phyloP scores from a whole-genome alignment of 1,140 invertebrate genomes.

The Panagrolaimus sp. region DNA sequence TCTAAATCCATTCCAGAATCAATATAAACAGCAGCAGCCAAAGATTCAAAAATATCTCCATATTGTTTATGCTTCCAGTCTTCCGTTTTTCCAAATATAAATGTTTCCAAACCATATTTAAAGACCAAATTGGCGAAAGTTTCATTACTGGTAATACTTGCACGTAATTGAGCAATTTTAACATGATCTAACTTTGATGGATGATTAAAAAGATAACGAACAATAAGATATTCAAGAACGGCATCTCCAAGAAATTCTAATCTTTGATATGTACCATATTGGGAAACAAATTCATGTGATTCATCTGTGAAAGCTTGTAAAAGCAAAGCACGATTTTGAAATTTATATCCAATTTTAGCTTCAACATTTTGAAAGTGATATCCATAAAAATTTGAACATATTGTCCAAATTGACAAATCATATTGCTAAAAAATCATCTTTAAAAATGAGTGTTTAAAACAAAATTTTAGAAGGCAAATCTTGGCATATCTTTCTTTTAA shows the following conservation, averaged over 20 bases:
- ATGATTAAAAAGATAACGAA: conserved; percentile 91
- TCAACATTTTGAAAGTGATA: conserved; percentile 79
- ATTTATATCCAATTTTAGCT: conserved; percentile 72
- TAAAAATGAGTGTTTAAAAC: no score
- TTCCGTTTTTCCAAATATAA: conserved; percentile 75
- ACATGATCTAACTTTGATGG: conserved; percentile 78
- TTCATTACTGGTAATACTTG: conserved; percentile 95
- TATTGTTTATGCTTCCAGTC: conserved; percentile 79
- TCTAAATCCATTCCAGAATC: conserved; percentile 89
- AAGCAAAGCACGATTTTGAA: conserved; percentile 67
- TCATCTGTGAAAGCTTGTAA: conserved; percentile 93
- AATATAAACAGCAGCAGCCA: conserved; percentile 93
- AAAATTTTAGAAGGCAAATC: no score
- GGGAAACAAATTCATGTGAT: conserved; percentile 82
- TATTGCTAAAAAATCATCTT: no score
- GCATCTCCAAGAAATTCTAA: conserved; percentile 97
- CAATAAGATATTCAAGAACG: conserved; percentile 91
- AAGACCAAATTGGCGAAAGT: conserved; percentile 96
- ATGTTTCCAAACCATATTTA: conserved; percentile 35
- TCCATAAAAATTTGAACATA: no score
- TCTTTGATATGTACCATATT: conserved; percentile 93
- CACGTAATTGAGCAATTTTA: conserved; percentile 88
- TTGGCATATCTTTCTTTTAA: no score
- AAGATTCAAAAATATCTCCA: conserved; percentile 96
- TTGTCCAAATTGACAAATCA: no score